phyloP scores from a whole-genome alignment of 2,113 vertebrate species.

The Phaethornis superciliosus region DNA sequence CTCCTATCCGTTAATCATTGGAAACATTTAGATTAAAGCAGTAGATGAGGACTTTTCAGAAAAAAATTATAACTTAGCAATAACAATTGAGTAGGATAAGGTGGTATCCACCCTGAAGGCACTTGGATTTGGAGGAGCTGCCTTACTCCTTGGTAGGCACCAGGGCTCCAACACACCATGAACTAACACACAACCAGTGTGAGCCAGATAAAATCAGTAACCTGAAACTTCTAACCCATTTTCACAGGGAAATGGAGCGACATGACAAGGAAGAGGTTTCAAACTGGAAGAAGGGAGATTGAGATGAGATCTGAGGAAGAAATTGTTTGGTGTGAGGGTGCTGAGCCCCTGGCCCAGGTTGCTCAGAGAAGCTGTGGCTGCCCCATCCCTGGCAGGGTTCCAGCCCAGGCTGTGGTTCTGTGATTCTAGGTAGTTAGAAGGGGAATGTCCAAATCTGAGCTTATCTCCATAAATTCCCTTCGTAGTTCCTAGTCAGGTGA shows the following conservation, averaged over 20 bases:
- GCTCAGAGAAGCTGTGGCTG: too few relatives aligned
- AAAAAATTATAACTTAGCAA: neutral
- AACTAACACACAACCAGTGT: neutral
- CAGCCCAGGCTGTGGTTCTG: too few relatives aligned
- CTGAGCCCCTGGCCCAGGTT: too few relatives aligned
- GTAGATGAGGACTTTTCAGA: neutral
- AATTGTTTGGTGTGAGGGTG: too few relatives aligned
- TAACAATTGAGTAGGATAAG: neutral
- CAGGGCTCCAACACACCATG: neutral
- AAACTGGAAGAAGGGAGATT: too few relatives aligned
- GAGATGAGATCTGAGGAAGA: too few relatives aligned
- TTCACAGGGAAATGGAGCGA: too few relatives aligned
- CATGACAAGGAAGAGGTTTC: too few relatives aligned
- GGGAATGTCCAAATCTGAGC: too few relatives aligned
- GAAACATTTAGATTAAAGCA: neutral
- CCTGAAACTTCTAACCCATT: neutral
- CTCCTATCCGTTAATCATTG: neutral
- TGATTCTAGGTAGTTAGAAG: too few relatives aligned
- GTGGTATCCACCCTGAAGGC: neutral
- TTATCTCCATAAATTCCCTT: neutral
- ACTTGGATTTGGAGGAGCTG: fast-evolving
- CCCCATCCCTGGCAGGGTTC: too few relatives aligned
- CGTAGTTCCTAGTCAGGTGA: neutral
- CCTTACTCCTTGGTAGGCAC: neutral
- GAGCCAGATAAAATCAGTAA: neutral